A percentile compares a stretch with the other conserved stretches of the same genome.
Conservation (phyloP, 1,140 invertebrate species). For the Coelopa frigida region DNA sequence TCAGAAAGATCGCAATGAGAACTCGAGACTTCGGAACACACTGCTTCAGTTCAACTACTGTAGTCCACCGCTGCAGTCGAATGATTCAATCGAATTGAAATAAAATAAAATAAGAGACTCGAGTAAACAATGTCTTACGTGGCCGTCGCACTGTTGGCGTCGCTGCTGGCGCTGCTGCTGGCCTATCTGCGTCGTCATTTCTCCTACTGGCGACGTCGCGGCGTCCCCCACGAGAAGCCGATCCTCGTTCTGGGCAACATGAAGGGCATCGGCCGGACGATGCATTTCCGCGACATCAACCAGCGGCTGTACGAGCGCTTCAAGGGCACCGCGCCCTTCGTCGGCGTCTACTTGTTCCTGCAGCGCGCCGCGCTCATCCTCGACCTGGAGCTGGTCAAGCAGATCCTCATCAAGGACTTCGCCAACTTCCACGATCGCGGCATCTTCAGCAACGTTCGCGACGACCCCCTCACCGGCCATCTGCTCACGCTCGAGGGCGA, state of each 20-base stretch:
- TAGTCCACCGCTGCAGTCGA: too few relatives aligned
- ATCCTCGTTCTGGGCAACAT: conserved; percentile 29
- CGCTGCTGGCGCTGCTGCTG: too few relatives aligned
- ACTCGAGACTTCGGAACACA: too few relatives aligned
- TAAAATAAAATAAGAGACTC: too few relatives aligned
- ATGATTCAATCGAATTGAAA: too few relatives aligned
- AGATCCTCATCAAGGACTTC: conserved; percentile 53
- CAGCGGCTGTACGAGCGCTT: conserved; percentile 26
- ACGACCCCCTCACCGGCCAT: conserved; percentile 49
- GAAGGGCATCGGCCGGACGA: conserved; percentile 17
- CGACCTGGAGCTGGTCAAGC: conserved; percentile 44
- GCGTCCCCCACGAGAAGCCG: conserved; percentile 29
- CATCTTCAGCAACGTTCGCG: conserved; percentile 44
- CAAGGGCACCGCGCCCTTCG: conserved; percentile 23
- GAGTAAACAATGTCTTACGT: too few relatives aligned
- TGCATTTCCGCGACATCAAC: conserved; percentile 30
- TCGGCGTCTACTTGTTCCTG: conserved; percentile 30
- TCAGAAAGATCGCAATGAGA: too few relatives aligned
- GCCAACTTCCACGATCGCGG: conserved; percentile 50
- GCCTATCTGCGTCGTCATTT: conserved; percentile 2
- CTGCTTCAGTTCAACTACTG: too few relatives aligned
- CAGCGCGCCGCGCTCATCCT: conserved; percentile 26
- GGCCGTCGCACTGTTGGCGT: too few relatives aligned
- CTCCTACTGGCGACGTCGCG: conserved; percentile 45
- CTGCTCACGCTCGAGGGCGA: conserved; percentile 49